Base-by-base conservation (phyloP, 37 sponge, comb jelly and placozoan genomes). In the Tethya wilhelma region DNA sequence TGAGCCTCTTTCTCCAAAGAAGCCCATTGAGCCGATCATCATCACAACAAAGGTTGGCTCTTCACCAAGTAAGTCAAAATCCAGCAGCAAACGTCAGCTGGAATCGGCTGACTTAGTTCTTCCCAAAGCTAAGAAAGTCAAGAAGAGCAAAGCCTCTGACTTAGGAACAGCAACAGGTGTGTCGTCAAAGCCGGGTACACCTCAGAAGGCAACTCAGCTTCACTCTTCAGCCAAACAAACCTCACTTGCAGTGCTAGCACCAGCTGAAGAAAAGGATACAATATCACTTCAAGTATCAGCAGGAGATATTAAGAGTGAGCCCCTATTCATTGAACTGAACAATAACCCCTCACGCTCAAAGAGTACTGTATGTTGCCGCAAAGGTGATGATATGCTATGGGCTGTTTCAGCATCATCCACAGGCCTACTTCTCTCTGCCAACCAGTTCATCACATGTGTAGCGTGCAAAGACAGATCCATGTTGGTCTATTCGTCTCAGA, bases 391-490 rank as follows among this genome's bases (percentile, higher is more conserved):
- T 39, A 56, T 40, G 12, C 20, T 63, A 11, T 90, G 91, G 91
- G 56, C 73, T 14, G 44, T 55, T 26, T n/a, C 40, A 0, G 59
- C 86, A 11, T 30, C 44, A 38, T 71, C 82, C 20, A 56, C 71
- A 9, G 80, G 58, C 23, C 42, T 90, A 7, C 38, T 80, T 2
- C 40, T 75, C 20, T 42, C 78, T n/a, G 91, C 79, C 17, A 90
- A 74, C 74, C 44, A 58, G 23, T 8, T 29, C 32, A 58, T 90
- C n/a, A 69, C 77, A 11, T 76, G 77, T 42, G 79, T 74, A 4
- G 84, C 74, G 22, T 86, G 89, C 32, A 14, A 58, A 28, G 82
- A 87, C 60, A 71, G 57, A 22, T 73, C 89, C 38, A 20, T 87
- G 29, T 26, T 31, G n/a, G 12, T 91, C 14, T 82, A 81, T 23